A percentile compares a stretch with the other conserved stretches of the same genome.
These are phyloP conservation scores for Piprites chloris DNA, from an alignment of 2,113 vertebrate genomes.

Conservation along the genomic window DNA sequence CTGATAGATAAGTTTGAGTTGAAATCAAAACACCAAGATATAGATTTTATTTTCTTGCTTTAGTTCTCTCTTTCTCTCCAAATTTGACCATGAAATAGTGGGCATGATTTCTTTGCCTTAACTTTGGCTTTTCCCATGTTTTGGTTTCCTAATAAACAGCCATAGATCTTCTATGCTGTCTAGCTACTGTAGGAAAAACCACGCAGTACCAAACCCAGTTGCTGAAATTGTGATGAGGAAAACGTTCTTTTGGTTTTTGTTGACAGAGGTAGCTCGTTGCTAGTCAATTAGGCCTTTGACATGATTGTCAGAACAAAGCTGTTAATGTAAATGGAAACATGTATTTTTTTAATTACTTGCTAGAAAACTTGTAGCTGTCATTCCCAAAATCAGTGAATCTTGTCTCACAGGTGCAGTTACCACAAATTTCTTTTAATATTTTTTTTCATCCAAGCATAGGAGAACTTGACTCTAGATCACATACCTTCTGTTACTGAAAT, in stretches of 20 bases:
- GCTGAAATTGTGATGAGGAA: slow-evolving; percentile 31
- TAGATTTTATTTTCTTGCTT: neutral
- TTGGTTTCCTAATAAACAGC: slow-evolving; percentile 46
- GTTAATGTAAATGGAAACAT: neutral
- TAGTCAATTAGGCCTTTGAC: slow-evolving; percentile 46
- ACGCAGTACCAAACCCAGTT: slow-evolving; percentile 13
- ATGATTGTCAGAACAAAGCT: slow-evolving; percentile 29
- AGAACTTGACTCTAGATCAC: slow-evolving; percentile 67
- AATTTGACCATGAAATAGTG: slow-evolving; percentile 9
- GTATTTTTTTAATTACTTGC: slow-evolving; percentile 42
- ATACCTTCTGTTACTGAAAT: slow-evolving; percentile 60
- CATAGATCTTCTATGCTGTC: slow-evolving; percentile 8
- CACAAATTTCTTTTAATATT: slow-evolving; percentile 47
- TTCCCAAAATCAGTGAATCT: slow-evolving; percentile 48
- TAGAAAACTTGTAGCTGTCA: slow-evolving; percentile 41
- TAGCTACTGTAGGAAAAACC: slow-evolving; percentile 45
- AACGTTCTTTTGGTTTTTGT: slow-evolving; percentile 48
- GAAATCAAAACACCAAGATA: slow-evolving; percentile 19
- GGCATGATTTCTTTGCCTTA: slow-evolving; percentile 40
- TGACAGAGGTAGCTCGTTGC: slow-evolving; percentile 50
- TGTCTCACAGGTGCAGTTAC: slow-evolving; percentile 71
- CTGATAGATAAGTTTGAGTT: slow-evolving; percentile 43
- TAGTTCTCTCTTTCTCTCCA: neutral
- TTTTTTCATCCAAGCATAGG: slow-evolving; percentile 72
- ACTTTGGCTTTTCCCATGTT: slow-evolving; percentile 27